A percentile compares a stretch with the other conserved stretches of the same genome.
Conservation (phyloP, 2,113 vertebrate genomes). For the Onychostruthus taczanowskii region DNA sequence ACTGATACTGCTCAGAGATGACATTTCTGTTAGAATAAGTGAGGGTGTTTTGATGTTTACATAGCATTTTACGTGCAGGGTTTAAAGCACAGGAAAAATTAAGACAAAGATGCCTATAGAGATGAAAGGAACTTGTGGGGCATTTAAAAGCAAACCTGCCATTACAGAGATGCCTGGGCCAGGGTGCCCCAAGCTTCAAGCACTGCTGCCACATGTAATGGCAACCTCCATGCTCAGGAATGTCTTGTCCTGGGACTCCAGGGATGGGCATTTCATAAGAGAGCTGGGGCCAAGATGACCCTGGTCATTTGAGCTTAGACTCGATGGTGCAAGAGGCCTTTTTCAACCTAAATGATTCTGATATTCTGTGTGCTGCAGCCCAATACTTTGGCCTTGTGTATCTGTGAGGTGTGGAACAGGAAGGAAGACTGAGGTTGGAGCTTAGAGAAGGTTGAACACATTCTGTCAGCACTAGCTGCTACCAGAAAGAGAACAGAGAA, state of each 20-base stretch:
- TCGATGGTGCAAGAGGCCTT: background rate
- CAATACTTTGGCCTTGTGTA: fast-evolving
- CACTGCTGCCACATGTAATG: background rate
- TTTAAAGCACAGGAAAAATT: background rate
- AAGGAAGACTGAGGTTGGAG: background rate
- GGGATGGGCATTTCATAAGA: background rate
- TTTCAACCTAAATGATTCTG: background rate
- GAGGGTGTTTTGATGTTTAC: background rate
- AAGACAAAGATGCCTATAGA: background rate
- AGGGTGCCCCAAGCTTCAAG: background rate
- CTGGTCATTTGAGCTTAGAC: background rate
- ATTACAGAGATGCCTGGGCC: fast-evolving
- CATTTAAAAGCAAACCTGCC: background rate
- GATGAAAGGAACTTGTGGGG: background rate
- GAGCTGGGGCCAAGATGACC: background rate
- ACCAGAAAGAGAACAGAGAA: background rate
- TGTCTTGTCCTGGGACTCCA: background rate
- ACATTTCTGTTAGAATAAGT: background rate
- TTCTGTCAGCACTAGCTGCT: background rate
- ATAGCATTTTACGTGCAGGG: background rate
- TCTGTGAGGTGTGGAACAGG: fast-evolving
- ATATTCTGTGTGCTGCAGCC: background rate
- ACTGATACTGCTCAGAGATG: background rate
- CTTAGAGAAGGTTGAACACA: background rate
- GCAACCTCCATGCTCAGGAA: background rate